Evolutionary conservation across 2,888 invertebrate species (phyloP).

Genomic region (Pegoplata infirma): DNA sequence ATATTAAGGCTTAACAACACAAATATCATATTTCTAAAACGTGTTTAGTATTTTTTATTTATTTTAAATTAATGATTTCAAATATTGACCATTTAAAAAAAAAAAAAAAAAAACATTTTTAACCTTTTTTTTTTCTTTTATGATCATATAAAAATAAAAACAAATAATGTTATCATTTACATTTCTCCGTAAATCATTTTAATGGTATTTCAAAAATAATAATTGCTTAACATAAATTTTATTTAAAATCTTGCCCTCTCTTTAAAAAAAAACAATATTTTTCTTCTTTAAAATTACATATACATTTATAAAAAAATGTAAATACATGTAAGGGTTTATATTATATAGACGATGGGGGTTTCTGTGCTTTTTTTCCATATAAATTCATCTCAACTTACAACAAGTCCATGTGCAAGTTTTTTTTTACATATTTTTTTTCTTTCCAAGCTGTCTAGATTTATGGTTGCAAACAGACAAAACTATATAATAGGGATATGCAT

Average conservation of each 20-base stretch:
- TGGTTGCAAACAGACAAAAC: slow-evolving; percentile 64
- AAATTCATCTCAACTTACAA: not conserved
- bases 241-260: not conserved
- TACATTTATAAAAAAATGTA: not conserved
- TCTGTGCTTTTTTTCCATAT: not conserved
- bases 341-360: not conserved
- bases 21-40: not conserved
- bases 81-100: slow-evolving; percentile 21
- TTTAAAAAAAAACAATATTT: not conserved
- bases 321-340: not conserved
- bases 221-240: slow-evolving; percentile 73
- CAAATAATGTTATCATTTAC: slow-evolving; percentile 41
- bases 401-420: not conserved
- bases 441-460: slow-evolving; percentile 65
- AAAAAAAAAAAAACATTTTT: not conserved
- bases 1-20: slow-evolving; percentile 16
- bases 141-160: not conserved
- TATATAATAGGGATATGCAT: slow-evolving; percentile 70
- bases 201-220: slow-evolving; percentile 71
- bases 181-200: slow-evolving; percentile 69
- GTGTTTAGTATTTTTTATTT: not conserved
- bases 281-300: no score
- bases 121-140: not conserved
- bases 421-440: not conserved
- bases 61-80: slow-evolving; percentile 17